Evolutionary conservation across 64 coral and sea anemone genomes (phyloP).

Genomic region (Acropora tenuis): DNA sequence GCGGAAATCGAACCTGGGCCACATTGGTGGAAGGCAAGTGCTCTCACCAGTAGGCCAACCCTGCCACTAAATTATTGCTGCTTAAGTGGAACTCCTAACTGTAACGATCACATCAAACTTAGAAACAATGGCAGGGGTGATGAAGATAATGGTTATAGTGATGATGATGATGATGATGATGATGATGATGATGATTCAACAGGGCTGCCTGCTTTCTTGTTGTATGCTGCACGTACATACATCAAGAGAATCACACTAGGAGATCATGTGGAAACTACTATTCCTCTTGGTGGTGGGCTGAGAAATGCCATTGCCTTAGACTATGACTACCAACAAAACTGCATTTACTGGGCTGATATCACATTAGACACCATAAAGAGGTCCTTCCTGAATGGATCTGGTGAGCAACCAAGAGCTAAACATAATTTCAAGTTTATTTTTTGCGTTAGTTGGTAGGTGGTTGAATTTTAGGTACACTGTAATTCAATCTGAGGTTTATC

Average conservation of each 20-base stretch:
- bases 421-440: background rate
- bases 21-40: no score
- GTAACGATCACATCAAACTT: no score
- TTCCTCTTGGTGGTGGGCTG: constrained; percentile 79
- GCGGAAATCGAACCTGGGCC: no score
- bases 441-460: no score
- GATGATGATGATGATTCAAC: background rate
- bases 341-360: constrained; percentile 98
- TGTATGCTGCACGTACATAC: constrained; percentile 83
- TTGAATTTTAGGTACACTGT: no score
- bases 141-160: no score
- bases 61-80: no score
- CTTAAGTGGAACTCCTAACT: no score
- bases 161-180: no score
- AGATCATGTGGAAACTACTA: constrained; percentile 38
- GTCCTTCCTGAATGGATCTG: constrained; percentile 78
- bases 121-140: no score
- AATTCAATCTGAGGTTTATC: no score
- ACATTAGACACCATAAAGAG: constrained; percentile 79
- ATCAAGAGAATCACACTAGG: constrained; percentile 75
- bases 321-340: constrained; percentile 88
- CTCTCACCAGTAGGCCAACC: no score
- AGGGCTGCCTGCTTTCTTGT: constrained; percentile 83
- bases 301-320: constrained; percentile 85
- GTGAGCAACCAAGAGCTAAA: constrained; percentile 18